Percentiles rank a stretch among this genome's conserved stretches.
These are phyloP conservation scores for Astreopora myriophthalma DNA, from an alignment of 64 coral and sea anemone species.

Conservation along the genomic window DNA sequence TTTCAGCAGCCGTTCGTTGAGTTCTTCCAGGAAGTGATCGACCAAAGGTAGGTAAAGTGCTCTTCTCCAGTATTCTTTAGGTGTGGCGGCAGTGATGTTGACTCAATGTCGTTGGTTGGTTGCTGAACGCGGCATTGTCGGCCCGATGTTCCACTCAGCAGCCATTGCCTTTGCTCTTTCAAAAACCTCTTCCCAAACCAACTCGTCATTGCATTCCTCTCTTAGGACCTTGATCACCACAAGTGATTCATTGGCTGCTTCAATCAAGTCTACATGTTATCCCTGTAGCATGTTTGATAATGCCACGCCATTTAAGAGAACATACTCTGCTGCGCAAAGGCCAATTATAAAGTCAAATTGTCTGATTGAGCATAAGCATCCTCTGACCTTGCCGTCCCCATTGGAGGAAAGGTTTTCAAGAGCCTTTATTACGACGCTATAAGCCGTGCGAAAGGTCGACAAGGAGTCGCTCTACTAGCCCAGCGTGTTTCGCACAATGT, in stretches of 20 bases:
- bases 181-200: too few species aligned
- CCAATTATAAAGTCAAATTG: too few species aligned
- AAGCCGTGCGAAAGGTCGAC: too few species aligned
- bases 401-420: too few species aligned
- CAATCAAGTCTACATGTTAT: slow-evolving; percentile 40
- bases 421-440: too few species aligned
- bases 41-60: slow-evolving; percentile 8
- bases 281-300: slow-evolving; percentile 53
- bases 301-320: slow-evolving; percentile 19
- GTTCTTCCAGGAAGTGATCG: slow-evolving; percentile 52
- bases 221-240: slow-evolving; percentile 48
- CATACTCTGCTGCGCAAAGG: too few species aligned
- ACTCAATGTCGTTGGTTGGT: slow-evolving; percentile 21
- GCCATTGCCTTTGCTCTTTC: too few species aligned
- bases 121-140: slow-evolving; percentile 5
- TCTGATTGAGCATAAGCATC: too few species aligned
- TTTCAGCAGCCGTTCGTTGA: slow-evolving; percentile 24
- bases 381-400: too few species aligned
- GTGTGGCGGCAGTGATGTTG: slow-evolving; percentile 1
- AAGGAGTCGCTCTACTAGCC: too few species aligned
- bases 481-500: too few species aligned
- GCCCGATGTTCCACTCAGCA: slow-evolving; percentile 29
- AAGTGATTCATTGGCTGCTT: slow-evolving; percentile 52
- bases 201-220: slow-evolving; percentile 21
- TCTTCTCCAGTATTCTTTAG: slow-evolving; percentile 26